These are phyloP conservation scores for Myotis yumanensis DNA, from an alignment of 2,113 vertebrate genomes.

Conservation along the genomic window DNA sequence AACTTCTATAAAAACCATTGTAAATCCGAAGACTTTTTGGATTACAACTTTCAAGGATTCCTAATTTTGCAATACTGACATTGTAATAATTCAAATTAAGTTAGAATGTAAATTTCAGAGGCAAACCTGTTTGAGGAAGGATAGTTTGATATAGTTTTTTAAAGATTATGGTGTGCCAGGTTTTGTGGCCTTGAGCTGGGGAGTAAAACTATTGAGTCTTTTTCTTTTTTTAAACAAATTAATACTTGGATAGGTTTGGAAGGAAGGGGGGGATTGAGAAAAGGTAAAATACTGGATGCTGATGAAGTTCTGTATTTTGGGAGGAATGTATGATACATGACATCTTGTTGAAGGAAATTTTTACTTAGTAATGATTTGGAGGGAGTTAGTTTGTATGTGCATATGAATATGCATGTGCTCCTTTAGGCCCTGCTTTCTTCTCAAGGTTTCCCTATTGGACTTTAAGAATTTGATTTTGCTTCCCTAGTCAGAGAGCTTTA, in stretches of 20 bases:
- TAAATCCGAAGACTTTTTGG: slow-evolving; percentile 43
- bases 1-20: slow-evolving; percentile 43
- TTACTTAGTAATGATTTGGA: slow-evolving; percentile 10
- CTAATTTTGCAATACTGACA: slow-evolving; percentile 36
- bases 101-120: slow-evolving; percentile 40
- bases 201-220: slow-evolving; percentile 1
- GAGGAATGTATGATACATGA: slow-evolving; percentile 31
- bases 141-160: neutral
- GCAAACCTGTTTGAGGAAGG: neutral
- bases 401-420: slow-evolving; percentile 1
- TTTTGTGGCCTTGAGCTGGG: slow-evolving; percentile 26
- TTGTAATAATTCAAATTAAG: neutral
- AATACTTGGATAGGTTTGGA: neutral
- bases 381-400: neutral
- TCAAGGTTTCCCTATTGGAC: neutral
- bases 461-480: slow-evolving; percentile 57
- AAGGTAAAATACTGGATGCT: slow-evolving; percentile 26
- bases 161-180: neutral
- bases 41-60: slow-evolving; percentile 13
- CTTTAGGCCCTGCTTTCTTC: neutral
- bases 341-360: slow-evolving; percentile 48
- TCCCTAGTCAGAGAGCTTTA: slow-evolving; percentile 37
- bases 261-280: neutral
- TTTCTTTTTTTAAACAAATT: neutral
- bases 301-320: slow-evolving; percentile 48